Conservation (phyloP, 2,888 invertebrate genomes). For the Cephus nigrinus region DNA sequence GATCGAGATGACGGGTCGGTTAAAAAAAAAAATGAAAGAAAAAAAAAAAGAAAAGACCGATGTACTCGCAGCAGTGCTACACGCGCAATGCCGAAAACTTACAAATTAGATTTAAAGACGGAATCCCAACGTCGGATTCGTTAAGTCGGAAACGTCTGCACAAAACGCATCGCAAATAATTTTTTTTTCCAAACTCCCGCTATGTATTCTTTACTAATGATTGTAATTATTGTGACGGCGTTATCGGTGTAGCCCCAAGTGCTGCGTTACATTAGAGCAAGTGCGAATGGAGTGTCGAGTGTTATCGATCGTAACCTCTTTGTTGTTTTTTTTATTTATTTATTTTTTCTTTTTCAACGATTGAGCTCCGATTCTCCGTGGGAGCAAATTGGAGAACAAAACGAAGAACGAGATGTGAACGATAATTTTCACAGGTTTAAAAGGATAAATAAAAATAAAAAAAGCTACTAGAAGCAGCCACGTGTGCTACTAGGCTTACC, state of each 20-base stretch:
- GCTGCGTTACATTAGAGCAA: slow-evolving; percentile 48
- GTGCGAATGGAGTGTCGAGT: slow-evolving; percentile 53
- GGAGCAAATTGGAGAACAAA: neutral
- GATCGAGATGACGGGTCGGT: neutral
- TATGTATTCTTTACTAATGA: slow-evolving; percentile 53
- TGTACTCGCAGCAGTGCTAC: slow-evolving; percentile 28
- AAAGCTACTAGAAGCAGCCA: neutral
- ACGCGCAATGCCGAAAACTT: slow-evolving; percentile 31
- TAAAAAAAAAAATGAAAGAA: slow-evolving; percentile 20
- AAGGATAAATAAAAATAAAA: neutral
- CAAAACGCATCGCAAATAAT: slow-evolving; percentile 51
- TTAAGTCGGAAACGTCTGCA: slow-evolving; percentile 31
- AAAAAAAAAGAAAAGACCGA: slow-evolving; percentile 9
- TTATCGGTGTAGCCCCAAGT: slow-evolving; percentile 29
- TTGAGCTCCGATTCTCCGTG: neutral
- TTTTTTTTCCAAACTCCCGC: slow-evolving; percentile 42
- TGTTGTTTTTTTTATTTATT: neutral
- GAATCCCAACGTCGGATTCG: slow-evolving; percentile 25
- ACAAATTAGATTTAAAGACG: slow-evolving; percentile 32
- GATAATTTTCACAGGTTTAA: neutral
- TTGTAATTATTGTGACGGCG: slow-evolving; percentile 59
- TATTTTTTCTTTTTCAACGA: neutral
- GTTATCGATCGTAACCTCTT: slow-evolving; percentile 24
- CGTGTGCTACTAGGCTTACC: neutral
- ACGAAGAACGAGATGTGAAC: neutral